Evolutionary conservation across 2,888 invertebrate species (phyloP), one percentile per base, ranked within the genome.

Genomic region (Himalopsyche japonica): DNA sequence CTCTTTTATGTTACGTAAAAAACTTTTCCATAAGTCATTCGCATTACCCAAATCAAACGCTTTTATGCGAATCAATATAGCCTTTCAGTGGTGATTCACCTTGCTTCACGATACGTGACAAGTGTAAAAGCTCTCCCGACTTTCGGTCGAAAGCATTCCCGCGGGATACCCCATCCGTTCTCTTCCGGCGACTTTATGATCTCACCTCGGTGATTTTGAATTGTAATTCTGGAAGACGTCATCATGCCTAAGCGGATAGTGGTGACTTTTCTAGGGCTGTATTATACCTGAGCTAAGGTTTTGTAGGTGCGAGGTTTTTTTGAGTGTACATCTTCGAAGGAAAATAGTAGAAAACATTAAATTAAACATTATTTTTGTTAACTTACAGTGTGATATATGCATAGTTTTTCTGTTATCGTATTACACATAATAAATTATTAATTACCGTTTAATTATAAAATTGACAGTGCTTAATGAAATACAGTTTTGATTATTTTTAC

Each of bases 111-210:
- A 85, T 77, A 57, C 82, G 47, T 43, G 30, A 37, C 76, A 76
- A 70, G 82, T 81, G 86, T 82, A 86, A 86, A 85, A 86, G 86
- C 86, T 82, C 82, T 83, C 84, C 84, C 76, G 78, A 79, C 79
- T 80, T 79, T 78, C 83, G 49, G 43, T 57, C 76, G 80, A 43
- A 47, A 43, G 77, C 37, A 64, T 32, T 83, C 81, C 85, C 78
- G 77, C n/a, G 81, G 80, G 84, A 80, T 48, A 20, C 83, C 81
- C 84, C 82, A 82, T 85, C 83, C 85, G 80, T 78, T 84, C 70
- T 80, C 80, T 49, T 83, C 83, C 83, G 83, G 49, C 82, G 86
- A 80, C 80, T 86, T 81, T 80, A 83, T 80, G 81, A 83, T 81
- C 85, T 83, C 82, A 79, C 70, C 27, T 27, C 48, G 82, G 78